phyloP scores from a whole-genome alignment of 2,113 vertebrate species.

The Siphamia tubifer region DNA sequence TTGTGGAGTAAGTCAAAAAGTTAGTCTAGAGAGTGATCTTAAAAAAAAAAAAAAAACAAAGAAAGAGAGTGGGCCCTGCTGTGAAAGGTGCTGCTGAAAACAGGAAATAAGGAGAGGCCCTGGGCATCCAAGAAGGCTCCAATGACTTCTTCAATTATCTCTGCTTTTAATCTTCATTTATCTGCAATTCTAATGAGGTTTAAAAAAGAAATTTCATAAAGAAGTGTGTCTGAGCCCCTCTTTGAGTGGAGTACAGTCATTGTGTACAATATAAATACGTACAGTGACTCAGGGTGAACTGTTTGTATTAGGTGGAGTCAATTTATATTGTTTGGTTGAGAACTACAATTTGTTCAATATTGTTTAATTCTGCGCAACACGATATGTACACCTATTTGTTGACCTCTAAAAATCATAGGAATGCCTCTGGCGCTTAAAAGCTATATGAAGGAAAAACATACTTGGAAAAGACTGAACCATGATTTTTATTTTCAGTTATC shows the following conservation, averaged over 20 bases:
- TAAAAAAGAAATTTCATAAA: conserved; percentile 33
- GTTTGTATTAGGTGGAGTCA: conserved; percentile 25
- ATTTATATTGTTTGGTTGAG: background rate
- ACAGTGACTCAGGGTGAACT: conserved; percentile 9
- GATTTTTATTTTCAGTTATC: conserved; percentile 45
- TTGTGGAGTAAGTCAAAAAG: conserved; percentile 66
- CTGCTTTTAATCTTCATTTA: conserved; percentile 52
- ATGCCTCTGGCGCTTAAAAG: conserved; percentile 23
- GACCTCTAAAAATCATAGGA: conserved; percentile 34
- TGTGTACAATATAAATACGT: conserved; percentile 16
- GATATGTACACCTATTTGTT: conserved; percentile 19
- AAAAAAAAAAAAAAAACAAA: conserved; percentile 8
- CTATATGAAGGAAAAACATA: background rate
- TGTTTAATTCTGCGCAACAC: background rate
- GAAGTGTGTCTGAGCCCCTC: conserved; percentile 39
- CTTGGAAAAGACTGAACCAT: conserved; percentile 6
- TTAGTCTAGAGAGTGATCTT: no score
- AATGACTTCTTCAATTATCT: conserved; percentile 57
- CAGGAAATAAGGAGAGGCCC: conserved; percentile 40
- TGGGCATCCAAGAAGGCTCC: conserved; percentile 18
- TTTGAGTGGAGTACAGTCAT: conserved; percentile 10
- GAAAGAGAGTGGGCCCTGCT: background rate
- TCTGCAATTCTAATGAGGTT: conserved; percentile 65
- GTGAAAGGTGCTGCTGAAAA: conserved; percentile 37
- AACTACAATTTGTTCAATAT: background rate